These are phyloP conservation scores for Phrixothrix hirtus DNA, from an alignment of 2,888 invertebrate species.

Conservation along the genomic window DNA sequence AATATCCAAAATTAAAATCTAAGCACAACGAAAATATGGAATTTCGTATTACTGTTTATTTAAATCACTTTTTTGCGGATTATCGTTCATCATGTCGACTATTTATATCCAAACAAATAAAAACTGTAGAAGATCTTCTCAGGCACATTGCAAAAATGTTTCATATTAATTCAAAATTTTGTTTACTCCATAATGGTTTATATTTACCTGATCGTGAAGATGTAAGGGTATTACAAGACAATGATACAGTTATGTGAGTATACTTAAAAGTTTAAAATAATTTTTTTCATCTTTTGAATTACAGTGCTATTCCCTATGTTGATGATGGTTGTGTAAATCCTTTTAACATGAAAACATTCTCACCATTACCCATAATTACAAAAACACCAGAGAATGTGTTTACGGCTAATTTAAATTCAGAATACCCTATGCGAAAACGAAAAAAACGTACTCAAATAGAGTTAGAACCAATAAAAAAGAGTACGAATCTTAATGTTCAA, in stretches of 20 bases:
- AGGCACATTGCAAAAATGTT: conserved; percentile 48
- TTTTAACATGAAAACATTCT: conserved; percentile 2
- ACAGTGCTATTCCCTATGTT: no score
- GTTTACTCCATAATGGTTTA: conserved; percentile 47
- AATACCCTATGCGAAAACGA: not conserved
- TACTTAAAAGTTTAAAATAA: no score
- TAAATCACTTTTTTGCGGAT: conserved; percentile 30
- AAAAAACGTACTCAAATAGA: not conserved
- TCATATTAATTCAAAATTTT: conserved; percentile 44
- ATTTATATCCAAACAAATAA: conserved; percentile 32
- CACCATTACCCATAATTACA: no score
- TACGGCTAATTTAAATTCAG: no score
- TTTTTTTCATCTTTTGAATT: no score
- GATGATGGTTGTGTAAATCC: no score
- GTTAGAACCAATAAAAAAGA: not conserved
- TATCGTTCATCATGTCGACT: conserved; percentile 26
- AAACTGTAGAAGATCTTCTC: conserved; percentile 44
- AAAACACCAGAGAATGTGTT: no score
- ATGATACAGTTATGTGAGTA: conserved; percentile 39
- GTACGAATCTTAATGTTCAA: no score
- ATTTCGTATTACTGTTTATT: conserved; percentile 27
- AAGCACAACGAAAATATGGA: conserved; percentile 2
- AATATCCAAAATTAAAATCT: no score
- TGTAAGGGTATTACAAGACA: conserved; percentile 41
- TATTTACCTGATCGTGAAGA: conserved; percentile 52